Base-by-base conservation (phyloP, 2,113 vertebrate species). In the Sceloporus tristichus region DNA sequence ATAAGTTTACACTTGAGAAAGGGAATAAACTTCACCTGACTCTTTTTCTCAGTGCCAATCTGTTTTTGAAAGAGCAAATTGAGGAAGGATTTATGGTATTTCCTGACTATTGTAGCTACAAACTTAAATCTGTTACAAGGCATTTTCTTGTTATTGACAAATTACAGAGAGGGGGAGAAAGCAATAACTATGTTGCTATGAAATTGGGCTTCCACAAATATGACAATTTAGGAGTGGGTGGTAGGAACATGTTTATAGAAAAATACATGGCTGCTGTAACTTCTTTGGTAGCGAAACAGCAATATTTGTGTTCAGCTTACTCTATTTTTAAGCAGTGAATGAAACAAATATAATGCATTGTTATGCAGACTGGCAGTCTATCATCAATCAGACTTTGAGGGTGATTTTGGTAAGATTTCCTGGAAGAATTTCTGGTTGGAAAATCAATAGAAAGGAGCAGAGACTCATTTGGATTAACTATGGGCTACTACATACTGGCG, bases 11-110 rank as follows among this genome's bases (percentile, higher is more conserved):
- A 91, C 93, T 92, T 89, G 86, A 79, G 84, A 92, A 87, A 82
- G 85, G 88, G 94, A 95, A 95, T 85, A 95, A 94, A 93, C 77
- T 95, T 95, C 83, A 75, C 94, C 95, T 94, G 25, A 77, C 79
- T 83, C 84, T 48, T 82, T 93, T 91, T 85, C 87, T 91, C 56
- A 87, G 34, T 83, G 77, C 70, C 83, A 86, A 80, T 93, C 92
- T 90, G 59, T 89, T 48, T 91, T 91, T 86, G 59, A 87, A 86
- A 87, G 68, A 91, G 79, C 23, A 90, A 88, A 92, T 90, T 89
- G 90, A 87, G 83, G 82, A 94, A 89, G 18, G n/a, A 73, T 82
- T 95, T 93, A 73, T 73, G 95, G 4, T 86, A 84, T 77, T 88
- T 93, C 88, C 42, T 48, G 80, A 54, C 81, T 83, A 79, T 21